Base-by-base conservation (phyloP, 92 coral and sea anemone genomes). In the Plumapathes pennacea region DNA sequence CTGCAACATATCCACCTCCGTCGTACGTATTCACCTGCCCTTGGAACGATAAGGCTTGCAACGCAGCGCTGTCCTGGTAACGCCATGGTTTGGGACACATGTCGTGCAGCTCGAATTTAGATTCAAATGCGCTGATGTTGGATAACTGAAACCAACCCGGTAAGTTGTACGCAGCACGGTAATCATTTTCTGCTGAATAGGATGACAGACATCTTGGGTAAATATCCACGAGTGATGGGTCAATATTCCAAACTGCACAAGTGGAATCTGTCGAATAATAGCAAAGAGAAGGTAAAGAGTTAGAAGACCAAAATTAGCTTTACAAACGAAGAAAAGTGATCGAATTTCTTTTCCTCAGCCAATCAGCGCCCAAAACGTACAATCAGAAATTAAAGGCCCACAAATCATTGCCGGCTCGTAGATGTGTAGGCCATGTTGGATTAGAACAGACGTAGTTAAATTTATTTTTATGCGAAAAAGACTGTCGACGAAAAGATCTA, bases 61-160 rank as follows among this genome's bases (percentile, higher is more conserved):
- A 70, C 6, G 38, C 49, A 3, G 27, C 44, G 4, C 83, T 25
- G 4, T 45, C 42, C n/a, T 62, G 86, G 56, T 87, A 87, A 25
- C 90, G 61, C 96, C 96, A 87, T 4, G 96, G 96, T 22, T 61
- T 78, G 7, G 96, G 96, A 31, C 96, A 87, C 38, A 72, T 67
- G 24, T 63, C 40, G 37, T 69, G 57, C 49, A 87, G 57, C 39
- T 87, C 72, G 37, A 83, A 77, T n/a, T 64, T 60, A 18, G 71
- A 38, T 53, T 46, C 27, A 41, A 86, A 83, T 3, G n/a, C 42
- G 7, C 74, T 87, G 13, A 43, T 15, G 31, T 85, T 85, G 21
- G 39, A 54, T 3, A 89, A 64, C 5, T 88, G 79, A 11, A 59
- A 59, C 95, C 96, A 89, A 0, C 85, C 85, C 22, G 89, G 96